Base-by-base conservation (phyloP, 2,113 vertebrate genomes). In the Axis porcinus region DNA sequence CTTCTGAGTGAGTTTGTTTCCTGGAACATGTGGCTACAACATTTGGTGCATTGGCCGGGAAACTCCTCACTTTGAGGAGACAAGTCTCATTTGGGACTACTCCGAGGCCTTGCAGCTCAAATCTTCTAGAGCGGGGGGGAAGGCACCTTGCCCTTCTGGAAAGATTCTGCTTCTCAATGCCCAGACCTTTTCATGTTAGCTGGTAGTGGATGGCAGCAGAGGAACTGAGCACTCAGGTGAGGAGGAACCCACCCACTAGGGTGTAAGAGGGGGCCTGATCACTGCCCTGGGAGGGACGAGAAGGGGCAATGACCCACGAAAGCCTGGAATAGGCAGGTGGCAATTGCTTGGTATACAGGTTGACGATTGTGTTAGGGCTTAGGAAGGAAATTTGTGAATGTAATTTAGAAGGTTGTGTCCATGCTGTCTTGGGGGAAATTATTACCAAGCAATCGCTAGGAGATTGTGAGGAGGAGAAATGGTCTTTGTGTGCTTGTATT, bases 381-480 rank as follows among this genome's bases (percentile, higher is more conserved):
- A 64, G 30, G 15, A 64, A 64, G 30, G 30, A 17, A n/a, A 64
- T 64, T 64, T 17, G n/a, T 9, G 62, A 64, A 64, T n/a, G 7
- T 64, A 2, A 64, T 64, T 64, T n/a, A n/a, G 30, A 33, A n/a
- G 62, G 15, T n/a, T 16, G 33, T n/a, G 16, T 64, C 62, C 62
- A 64, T 0, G 0, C 30, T 16, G 16, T 17, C 15, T n/a, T n/a
- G 62, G 1, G 15, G 30, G 17, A 64, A 64, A 64, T 17, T 64
- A 64, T 64, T n/a, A 64, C 33, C 30, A 64, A 64, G 62, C 62
- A 57, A 64, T 64, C 1, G 0, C 30, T 33, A 64, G n/a, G 4
- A 33, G 30, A n/a, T 17, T n/a, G 62, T 64, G 33, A n/a, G 62
- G 30, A 64, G 30, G 17, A 64, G 30, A n/a, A n/a, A n/a, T 64